These are phyloP conservation scores for Musca vetustissima DNA, from an alignment of 1,140 invertebrate species.

Conservation along the genomic window DNA sequence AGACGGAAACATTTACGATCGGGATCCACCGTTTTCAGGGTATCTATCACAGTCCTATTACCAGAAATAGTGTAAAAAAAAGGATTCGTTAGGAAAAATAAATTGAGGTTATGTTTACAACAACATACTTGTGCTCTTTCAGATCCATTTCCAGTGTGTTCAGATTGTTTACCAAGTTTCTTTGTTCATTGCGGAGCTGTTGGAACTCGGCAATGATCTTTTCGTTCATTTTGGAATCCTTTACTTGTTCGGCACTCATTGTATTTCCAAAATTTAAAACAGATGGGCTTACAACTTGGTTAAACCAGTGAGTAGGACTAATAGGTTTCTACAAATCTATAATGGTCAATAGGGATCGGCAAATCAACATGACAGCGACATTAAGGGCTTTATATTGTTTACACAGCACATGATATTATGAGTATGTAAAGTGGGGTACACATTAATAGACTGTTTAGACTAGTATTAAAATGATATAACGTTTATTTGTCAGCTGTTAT, in stretches of 20 bases:
- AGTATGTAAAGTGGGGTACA: too few relatives aligned
- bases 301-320: neutral
- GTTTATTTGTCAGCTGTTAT: too few relatives aligned
- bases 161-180: slow-evolving; percentile 80
- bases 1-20: slow-evolving; percentile 90
- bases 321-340: too few relatives aligned
- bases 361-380: too few relatives aligned
- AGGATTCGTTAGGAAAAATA: slow-evolving; percentile 2
- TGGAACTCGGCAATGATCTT: slow-evolving; percentile 87
- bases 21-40: slow-evolving; percentile 81
- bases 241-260: slow-evolving; percentile 56
- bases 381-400: too few relatives aligned
- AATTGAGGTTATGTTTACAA: slow-evolving; percentile 28
- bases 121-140: slow-evolving; percentile 89
- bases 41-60: slow-evolving; percentile 89
- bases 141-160: slow-evolving; percentile 90
- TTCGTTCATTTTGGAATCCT: slow-evolving; percentile 62
- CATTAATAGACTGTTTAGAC: too few relatives aligned
- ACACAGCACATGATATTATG: too few relatives aligned
- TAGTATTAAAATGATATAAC: too few relatives aligned
- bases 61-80: slow-evolving; percentile 5
- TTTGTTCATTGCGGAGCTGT: slow-evolving; percentile 81
- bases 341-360: too few relatives aligned
- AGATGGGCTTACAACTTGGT: slow-evolving; percentile 16
- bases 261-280: slow-evolving; percentile 26